phyloP scores from a whole-genome alignment of 2,797 vertebrate genomes.

The Tachyglossus aculeatus region DNA sequence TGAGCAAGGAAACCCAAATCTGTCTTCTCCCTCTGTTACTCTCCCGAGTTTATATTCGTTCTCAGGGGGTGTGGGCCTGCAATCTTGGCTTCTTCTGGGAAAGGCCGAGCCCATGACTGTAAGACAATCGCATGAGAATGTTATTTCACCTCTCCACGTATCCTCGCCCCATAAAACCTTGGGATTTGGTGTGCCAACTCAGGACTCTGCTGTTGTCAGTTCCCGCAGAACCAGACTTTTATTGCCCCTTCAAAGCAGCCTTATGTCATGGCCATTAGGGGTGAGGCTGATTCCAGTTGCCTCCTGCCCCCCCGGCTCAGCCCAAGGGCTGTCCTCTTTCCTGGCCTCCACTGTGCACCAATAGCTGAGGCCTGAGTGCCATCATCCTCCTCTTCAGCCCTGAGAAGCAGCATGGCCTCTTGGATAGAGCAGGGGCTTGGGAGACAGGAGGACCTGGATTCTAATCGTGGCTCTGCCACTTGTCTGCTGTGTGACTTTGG shows the following conservation, averaged over 20 bases:
- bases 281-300: slow-evolving; percentile 21
- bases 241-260: slow-evolving; percentile 56
- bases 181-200: slow-evolving; percentile 51
- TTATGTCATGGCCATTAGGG: slow-evolving; percentile 36
- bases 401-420: background rate
- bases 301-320: background rate
- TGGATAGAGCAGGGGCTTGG: background rate
- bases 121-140: slow-evolving; percentile 34
- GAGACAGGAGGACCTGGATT: background rate
- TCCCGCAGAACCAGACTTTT: slow-evolving; percentile 44
- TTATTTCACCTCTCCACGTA: slow-evolving; percentile 35
- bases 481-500: background rate
- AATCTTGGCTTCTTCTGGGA: slow-evolving; percentile 48
- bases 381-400: too few species aligned
- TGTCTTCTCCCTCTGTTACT: slow-evolving; percentile 7
- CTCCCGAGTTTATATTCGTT: slow-evolving; percentile 47
- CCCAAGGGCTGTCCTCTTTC: background rate
- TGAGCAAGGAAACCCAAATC: background rate
- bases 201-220: slow-evolving; percentile 33
- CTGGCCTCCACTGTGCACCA: slow-evolving; percentile 5
- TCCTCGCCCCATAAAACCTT: slow-evolving; percentile 41
- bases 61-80: slow-evolving; percentile 42
- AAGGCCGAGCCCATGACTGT: slow-evolving; percentile 24
- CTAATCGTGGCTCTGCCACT: background rate
- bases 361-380: background rate